phyloP scores from a whole-genome alignment of 2,888 invertebrate genomes.

The Rhaphigaster nebulosa region DNA sequence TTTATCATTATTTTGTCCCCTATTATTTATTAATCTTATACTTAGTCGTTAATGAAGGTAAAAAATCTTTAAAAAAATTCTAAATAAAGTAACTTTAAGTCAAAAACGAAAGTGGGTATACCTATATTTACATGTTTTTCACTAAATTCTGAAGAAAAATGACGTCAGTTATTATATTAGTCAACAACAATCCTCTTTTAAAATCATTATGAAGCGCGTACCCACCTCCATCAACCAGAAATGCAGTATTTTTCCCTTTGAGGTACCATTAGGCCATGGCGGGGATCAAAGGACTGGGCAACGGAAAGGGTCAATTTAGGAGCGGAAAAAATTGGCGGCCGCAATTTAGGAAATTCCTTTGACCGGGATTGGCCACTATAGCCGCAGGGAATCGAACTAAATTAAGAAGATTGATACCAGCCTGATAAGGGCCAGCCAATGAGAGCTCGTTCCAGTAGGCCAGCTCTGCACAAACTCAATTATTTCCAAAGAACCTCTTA shows the following conservation, averaged over 20 bases:
- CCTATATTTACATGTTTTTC: no score
- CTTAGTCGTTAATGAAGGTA: no score
- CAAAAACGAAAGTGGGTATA: no score
- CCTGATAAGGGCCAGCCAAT: background rate
- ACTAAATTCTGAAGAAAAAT: no score
- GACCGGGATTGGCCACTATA: constrained; percentile 5
- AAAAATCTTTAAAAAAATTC: no score
- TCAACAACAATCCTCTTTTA: background rate
- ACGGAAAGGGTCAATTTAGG: constrained; percentile 27
- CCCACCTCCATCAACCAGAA: background rate
- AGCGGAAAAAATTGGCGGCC: background rate
- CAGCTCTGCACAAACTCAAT: background rate
- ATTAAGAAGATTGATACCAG: constrained; percentile 20
- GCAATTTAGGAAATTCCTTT: constrained; percentile 32
- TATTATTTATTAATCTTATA: no score
- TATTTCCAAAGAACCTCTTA: background rate
- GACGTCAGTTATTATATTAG: no score
- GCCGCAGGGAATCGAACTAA: constrained; percentile 13
- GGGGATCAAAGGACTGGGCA: background rate
- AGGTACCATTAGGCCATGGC: background rate
- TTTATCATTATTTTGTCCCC: no score
- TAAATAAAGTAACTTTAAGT: no score
- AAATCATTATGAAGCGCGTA: background rate
- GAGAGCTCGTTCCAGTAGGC: background rate
- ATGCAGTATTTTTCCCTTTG: background rate